Conservation (phyloP, 2,113 vertebrate genomes). For the Mobula hypostoma region DNA sequence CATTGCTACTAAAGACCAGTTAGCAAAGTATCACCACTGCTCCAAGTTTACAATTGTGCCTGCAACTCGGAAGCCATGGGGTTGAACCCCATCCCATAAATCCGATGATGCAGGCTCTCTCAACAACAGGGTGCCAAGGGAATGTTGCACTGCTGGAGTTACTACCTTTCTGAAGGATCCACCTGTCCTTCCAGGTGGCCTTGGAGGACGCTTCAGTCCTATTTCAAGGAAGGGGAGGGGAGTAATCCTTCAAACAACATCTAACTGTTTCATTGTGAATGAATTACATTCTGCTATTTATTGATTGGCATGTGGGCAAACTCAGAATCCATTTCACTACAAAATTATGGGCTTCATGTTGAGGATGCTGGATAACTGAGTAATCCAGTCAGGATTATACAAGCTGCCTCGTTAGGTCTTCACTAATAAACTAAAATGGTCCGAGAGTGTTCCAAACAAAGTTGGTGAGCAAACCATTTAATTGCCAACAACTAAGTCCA, state of each 20-base stretch:
- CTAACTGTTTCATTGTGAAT: neutral
- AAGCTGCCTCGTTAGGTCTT: neutral
- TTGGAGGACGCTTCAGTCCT: neutral
- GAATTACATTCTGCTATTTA: neutral
- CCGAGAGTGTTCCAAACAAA: neutral
- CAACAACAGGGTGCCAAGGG: neutral
- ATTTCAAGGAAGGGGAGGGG: neutral
- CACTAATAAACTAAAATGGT: neutral
- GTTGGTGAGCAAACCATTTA: neutral
- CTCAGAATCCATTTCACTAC: neutral
- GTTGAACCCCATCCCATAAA: neutral
- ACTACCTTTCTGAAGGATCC: neutral
- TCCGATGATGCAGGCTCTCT: neutral
- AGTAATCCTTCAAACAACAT: neutral
- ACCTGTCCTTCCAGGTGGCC: too few species aligned
- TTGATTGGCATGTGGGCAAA: neutral
- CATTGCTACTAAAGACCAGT: neutral
- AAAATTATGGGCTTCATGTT: neutral
- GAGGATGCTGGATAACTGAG: neutral
- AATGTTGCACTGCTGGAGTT: neutral
- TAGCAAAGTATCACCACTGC: neutral
- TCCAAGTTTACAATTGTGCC: neutral
- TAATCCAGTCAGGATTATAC: neutral
- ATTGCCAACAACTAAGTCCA: neutral
- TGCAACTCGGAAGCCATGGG: neutral